Conservation (phyloP, 2,888 invertebrate genomes). For the Eilema griseolum region DNA sequence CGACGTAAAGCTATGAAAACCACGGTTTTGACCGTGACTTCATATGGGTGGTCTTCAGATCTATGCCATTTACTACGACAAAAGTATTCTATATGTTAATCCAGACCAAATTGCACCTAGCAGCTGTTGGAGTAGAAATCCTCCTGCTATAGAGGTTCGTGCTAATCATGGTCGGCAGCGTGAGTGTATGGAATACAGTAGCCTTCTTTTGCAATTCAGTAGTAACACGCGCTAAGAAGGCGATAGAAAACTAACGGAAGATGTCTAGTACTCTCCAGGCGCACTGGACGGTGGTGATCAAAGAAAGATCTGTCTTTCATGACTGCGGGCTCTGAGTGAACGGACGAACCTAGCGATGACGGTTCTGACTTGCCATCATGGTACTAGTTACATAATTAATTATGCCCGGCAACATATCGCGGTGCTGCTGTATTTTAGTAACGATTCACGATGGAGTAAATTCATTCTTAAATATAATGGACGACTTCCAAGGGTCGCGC, state of each 20-base stretch:
- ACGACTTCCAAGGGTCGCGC: slow-evolving; percentile 36
- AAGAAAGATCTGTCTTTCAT: too few species aligned
- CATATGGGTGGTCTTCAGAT: background rate
- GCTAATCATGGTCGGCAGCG: background rate
- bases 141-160: background rate
- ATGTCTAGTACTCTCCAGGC: too few species aligned
- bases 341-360: too few species aligned
- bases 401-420: background rate
- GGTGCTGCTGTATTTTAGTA: background rate
- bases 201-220: too few species aligned
- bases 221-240: too few species aligned
- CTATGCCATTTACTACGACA: background rate
- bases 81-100: background rate
- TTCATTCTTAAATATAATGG: slow-evolving; percentile 20
- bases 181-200: too few species aligned
- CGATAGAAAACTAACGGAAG: too few species aligned
- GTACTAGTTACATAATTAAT: background rate
- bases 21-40: background rate
- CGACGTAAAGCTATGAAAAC: background rate
- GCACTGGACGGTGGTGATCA: too few species aligned
- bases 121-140: background rate
- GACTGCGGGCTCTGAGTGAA: too few species aligned
- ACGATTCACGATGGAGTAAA: background rate
- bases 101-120: too few species aligned
- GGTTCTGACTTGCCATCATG: too few species aligned